Evolutionary conservation across 2,888 invertebrate genomes (phyloP).

Genomic region (Platypus cylindrus): DNA sequence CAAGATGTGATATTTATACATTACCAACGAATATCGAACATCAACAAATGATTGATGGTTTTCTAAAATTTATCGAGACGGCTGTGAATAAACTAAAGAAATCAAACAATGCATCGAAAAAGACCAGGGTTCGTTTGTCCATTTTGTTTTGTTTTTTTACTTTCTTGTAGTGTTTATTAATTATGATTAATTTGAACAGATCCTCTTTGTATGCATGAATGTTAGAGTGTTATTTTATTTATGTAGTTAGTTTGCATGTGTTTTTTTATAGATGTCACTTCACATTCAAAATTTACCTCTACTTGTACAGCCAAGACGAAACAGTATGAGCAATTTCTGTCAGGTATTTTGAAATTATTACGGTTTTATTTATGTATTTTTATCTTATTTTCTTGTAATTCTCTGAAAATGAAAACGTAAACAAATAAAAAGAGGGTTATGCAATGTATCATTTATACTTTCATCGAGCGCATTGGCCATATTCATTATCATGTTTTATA

Average conservation of each 20-base stretch:
- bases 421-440: too few species aligned
- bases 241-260: conserved; percentile 34
- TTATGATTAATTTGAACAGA: too few species aligned
- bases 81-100: conserved; percentile 83
- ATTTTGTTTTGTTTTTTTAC: background rate
- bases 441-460: too few species aligned
- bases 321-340: conserved; percentile 37
- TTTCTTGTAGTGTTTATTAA: conserved; percentile 15
- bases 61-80: conserved; percentile 71
- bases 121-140: conserved; percentile 55
- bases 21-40: conserved; percentile 45
- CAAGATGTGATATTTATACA: conserved; percentile 77
- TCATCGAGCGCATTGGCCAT: too few species aligned
- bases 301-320: conserved; percentile 35
- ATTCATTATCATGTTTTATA: too few species aligned
- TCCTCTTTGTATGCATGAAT: too few species aligned
- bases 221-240: too few species aligned
- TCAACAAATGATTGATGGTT: conserved; percentile 55
- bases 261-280: conserved; percentile 39
- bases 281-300: conserved; percentile 33
- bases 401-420: too few species aligned
- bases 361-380: too few species aligned
- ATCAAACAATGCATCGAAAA: conserved; percentile 48
- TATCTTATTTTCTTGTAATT: too few species aligned
- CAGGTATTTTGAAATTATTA: conserved; percentile 26